Conservation (phyloP, 2,888 invertebrate genomes). For the Caenorhabditis drosophilae region DNA sequence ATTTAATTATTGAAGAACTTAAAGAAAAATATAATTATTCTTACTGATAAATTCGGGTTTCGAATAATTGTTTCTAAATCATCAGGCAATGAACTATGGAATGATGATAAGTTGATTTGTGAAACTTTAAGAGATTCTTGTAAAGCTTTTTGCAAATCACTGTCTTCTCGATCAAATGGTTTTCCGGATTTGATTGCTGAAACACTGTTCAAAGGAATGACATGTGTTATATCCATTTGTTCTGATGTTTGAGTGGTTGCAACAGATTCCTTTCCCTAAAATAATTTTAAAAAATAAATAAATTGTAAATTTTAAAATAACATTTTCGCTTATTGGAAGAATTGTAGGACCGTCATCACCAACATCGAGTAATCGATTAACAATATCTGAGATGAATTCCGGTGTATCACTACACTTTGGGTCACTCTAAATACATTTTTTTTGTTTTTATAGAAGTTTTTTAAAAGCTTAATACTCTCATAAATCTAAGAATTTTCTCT, state of each 20-base stretch:
- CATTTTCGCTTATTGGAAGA: no score
- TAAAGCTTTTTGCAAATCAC: constrained; percentile 4
- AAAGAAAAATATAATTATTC: background rate
- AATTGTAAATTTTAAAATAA: no score
- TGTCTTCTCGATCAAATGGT: background rate
- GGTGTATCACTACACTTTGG: no score
- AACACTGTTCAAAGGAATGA: background rate
- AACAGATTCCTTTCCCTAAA: no score
- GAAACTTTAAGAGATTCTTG: constrained; percentile 1
- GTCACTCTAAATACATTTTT: no score
- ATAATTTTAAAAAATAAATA: no score
- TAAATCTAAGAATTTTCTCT: background rate
- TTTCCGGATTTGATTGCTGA: no score
- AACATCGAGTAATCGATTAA: no score
- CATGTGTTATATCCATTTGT: background rate
- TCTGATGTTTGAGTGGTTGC: background rate
- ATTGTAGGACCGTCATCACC: no score
- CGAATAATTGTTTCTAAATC: constrained; percentile 8
- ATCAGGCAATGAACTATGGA: background rate
- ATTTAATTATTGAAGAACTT: background rate
- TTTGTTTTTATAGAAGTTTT: no score
- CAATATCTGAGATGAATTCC: no score
- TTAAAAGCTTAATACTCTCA: no score
- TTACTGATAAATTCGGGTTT: constrained; percentile 6
- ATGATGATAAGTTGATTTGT: background rate